phyloP scores from a whole-genome alignment of 2,888 invertebrate species.

The Caenorhabditis sp. region DNA sequence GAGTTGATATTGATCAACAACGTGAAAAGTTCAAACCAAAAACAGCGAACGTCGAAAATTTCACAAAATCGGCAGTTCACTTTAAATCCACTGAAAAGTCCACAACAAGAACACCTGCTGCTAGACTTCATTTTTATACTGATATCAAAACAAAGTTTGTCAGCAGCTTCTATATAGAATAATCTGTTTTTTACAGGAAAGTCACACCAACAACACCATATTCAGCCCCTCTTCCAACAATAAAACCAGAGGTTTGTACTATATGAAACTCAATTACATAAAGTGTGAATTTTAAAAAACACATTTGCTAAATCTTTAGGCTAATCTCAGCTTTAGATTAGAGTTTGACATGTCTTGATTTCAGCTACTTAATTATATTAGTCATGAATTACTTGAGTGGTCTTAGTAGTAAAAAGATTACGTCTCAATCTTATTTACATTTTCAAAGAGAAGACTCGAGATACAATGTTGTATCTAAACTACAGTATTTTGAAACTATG shows the following conservation, averaged over 20 bases:
- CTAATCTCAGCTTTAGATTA: no score
- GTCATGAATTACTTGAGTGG: no score
- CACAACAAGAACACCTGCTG: not conserved
- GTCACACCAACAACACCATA: constrained; percentile 36
- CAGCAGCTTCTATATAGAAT: no score
- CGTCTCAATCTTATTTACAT: no score
- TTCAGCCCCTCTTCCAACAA: not conserved
- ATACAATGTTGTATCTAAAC: no score
- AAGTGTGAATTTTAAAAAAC: no score
- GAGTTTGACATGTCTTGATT: no score
- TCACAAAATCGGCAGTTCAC: not conserved
- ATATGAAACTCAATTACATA: not conserved
- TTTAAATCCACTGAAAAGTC: not conserved
- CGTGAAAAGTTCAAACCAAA: constrained; percentile 3
- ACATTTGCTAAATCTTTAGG: no score
- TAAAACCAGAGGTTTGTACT: not conserved
- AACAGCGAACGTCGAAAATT: not conserved
- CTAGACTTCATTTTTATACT: constrained; percentile 10
- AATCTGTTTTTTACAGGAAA: constrained; percentile 6
- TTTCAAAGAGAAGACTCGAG: no score
- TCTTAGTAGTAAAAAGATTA: no score
- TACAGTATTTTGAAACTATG: no score
- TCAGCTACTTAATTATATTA: no score
- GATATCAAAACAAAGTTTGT: constrained; percentile 1
- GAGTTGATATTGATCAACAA: not conserved